A percentile compares a stretch with the other conserved stretches of the same genome.
These are phyloP conservation scores for Cyanistes caeruleus DNA, from an alignment of 2,113 vertebrate genomes.

Conservation along the genomic window DNA sequence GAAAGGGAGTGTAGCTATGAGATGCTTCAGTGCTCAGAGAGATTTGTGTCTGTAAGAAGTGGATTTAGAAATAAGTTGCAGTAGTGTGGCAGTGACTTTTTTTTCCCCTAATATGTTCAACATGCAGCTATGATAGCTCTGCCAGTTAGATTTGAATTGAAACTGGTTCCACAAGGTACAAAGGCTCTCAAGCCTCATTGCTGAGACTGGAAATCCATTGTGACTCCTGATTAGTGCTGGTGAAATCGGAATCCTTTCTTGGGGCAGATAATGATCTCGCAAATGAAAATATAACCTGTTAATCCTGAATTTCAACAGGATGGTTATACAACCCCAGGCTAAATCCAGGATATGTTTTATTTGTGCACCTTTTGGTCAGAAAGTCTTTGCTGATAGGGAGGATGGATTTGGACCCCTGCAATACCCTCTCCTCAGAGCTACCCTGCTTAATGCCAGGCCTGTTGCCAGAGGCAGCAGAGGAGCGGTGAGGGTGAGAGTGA, in stretches of 20 bases:
- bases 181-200: background rate
- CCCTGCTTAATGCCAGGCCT: background rate
- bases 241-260: conserved; percentile 66
- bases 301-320: conserved; percentile 55
- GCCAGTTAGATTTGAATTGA: conserved; percentile 27
- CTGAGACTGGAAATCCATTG: conserved; percentile 42
- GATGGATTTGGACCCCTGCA: background rate
- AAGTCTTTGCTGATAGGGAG: background rate
- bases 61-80: background rate
- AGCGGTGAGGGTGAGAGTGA: background rate
- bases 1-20: background rate
- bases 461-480: background rate
- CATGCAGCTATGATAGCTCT: background rate
- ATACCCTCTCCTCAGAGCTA: background rate
- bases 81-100: background rate
- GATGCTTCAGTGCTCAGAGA: background rate
- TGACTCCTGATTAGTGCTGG: conserved; percentile 58
- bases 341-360: conserved; percentile 6
- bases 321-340: conserved; percentile 2
- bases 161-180: conserved; percentile 38
- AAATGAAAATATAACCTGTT: conserved; percentile 66
- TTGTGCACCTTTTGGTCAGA: background rate
- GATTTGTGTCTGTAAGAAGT: conserved; percentile 1
- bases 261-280: conserved; percentile 13
- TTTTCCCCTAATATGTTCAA: background rate